phyloP scores from a whole-genome alignment of 2,888 invertebrate genomes.

The Schizotus pectinicornis region DNA sequence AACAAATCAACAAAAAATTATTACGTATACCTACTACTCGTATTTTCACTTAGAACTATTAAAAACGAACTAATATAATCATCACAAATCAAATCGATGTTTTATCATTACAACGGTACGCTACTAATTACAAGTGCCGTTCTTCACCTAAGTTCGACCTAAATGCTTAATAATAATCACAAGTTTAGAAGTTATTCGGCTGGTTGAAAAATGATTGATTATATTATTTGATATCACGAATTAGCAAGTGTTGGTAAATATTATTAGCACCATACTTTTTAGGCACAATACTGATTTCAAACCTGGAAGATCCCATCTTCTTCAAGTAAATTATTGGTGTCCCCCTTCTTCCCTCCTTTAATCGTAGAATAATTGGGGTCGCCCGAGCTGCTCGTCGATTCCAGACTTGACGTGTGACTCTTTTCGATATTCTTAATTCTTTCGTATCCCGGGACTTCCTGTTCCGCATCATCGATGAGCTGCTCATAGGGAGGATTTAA shows the following conservation, averaged over 20 bases:
- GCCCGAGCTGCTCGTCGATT: conserved; percentile 21
- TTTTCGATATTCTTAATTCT: conserved; percentile 34
- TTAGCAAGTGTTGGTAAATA: conserved; percentile 14
- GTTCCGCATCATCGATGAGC: conserved; percentile 41
- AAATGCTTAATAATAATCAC: too few relatives aligned
- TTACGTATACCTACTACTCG: too few relatives aligned
- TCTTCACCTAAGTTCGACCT: too few relatives aligned
- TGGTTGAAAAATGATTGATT: too few relatives aligned
- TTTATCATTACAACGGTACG: too few relatives aligned
- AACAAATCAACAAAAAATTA: too few relatives aligned
- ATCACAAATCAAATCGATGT: too few relatives aligned
- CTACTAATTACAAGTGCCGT: too few relatives aligned
- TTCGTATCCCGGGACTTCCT: conserved; percentile 46
- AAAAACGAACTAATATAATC: too few relatives aligned
- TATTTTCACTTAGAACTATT: too few relatives aligned
- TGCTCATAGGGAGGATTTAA: conserved; percentile 45
- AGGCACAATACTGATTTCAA: conserved; percentile 35
- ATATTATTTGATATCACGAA: conserved; percentile 14
- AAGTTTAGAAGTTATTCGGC: too few relatives aligned
- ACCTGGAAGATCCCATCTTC: conserved; percentile 49
- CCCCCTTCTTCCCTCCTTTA: conserved; percentile 26
- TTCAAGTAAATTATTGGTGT: conserved; percentile 39
- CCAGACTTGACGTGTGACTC: conserved; percentile 24
- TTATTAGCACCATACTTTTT: conserved; percentile 22
- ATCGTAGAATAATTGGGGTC: conserved; percentile 26